Conservation (phyloP, 2,113 vertebrate genomes). For the Antechinus flavipes region DNA sequence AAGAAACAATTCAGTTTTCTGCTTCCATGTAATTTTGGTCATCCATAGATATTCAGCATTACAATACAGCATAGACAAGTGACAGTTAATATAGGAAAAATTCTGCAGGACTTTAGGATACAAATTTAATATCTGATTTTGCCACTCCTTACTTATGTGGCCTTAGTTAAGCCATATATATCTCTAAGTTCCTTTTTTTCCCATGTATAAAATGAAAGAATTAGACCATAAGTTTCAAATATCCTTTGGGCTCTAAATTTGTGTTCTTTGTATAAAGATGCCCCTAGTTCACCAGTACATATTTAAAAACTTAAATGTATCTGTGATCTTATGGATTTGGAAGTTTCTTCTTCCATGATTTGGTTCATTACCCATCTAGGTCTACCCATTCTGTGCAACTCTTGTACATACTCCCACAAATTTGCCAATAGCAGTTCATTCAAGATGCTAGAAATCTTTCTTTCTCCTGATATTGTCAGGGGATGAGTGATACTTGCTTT, state of each 20-base stretch:
- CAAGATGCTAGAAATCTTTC: not conserved
- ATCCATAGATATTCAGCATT: not conserved
- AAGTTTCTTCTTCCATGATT: not conserved
- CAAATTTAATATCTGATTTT: not conserved
- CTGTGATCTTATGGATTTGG: not conserved
- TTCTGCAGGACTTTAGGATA: not conserved
- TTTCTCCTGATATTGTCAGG: not conserved
- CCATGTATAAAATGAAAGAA: too few species aligned
- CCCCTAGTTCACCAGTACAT: not conserved
- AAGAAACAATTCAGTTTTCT: constrained; percentile 11
- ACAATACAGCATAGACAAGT: not conserved
- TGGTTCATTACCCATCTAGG: not conserved
- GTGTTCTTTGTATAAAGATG: not conserved
- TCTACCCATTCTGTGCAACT: not conserved
- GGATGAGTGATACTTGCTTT: not conserved
- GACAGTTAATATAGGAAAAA: not conserved
- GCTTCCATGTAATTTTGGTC: not conserved
- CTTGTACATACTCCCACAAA: not conserved
- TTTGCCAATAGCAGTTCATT: not conserved
- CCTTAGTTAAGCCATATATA: not conserved
- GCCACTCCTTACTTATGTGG: too few species aligned
- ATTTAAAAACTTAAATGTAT: not conserved
- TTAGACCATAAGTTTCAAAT: not conserved
- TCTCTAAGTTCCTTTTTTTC: not conserved
- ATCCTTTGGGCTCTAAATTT: not conserved